Percentiles rank a stretch among this genome's conserved stretches.
Evolutionary conservation across 2,888 invertebrate genomes (phyloP).

Genomic region (Acanthoscelides obtectus): DNA sequence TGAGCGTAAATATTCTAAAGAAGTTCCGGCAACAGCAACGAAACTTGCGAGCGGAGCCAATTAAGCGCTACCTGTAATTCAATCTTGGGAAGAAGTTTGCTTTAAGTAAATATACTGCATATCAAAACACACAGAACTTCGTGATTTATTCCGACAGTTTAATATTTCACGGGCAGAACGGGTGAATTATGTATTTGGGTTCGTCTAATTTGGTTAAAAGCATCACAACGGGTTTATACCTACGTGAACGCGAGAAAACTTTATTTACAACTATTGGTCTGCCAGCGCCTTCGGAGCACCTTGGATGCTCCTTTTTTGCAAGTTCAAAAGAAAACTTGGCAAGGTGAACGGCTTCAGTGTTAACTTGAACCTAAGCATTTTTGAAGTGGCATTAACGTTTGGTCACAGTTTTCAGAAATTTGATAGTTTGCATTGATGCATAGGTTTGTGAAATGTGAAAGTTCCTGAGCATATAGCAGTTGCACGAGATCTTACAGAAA

Average conservation of each 20-base stretch:
- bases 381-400: too few relatives aligned
- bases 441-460: too few relatives aligned
- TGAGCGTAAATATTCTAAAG: slow-evolving; percentile 4
- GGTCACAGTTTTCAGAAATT: too few relatives aligned
- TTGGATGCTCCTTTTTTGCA: too few relatives aligned
- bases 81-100: slow-evolving; percentile 15
- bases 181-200: slow-evolving; percentile 19
- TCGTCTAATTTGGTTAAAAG: slow-evolving; percentile 14
- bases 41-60: slow-evolving; percentile 14
- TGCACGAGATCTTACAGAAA: too few relatives aligned
- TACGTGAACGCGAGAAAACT: slow-evolving; percentile 6
- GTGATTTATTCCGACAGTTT: slow-evolving; percentile 19
- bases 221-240: slow-evolving; percentile 11
- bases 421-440: too few relatives aligned
- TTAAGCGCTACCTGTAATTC: slow-evolving; percentile 19
- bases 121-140: slow-evolving; percentile 12
- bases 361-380: too few relatives aligned
- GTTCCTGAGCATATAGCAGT: too few relatives aligned
- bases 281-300: neutral
- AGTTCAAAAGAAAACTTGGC: too few relatives aligned
- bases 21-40: slow-evolving; percentile 12
- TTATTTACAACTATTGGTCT: neutral
- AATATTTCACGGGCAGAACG: slow-evolving; percentile 16
- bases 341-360: too few relatives aligned
- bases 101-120: slow-evolving; percentile 13